Percentiles rank a stretch among this genome's conserved stretches.
Evolutionary conservation across 2,797 vertebrate genomes (phyloP).

Genomic region (Notolabrus celidotus): DNA sequence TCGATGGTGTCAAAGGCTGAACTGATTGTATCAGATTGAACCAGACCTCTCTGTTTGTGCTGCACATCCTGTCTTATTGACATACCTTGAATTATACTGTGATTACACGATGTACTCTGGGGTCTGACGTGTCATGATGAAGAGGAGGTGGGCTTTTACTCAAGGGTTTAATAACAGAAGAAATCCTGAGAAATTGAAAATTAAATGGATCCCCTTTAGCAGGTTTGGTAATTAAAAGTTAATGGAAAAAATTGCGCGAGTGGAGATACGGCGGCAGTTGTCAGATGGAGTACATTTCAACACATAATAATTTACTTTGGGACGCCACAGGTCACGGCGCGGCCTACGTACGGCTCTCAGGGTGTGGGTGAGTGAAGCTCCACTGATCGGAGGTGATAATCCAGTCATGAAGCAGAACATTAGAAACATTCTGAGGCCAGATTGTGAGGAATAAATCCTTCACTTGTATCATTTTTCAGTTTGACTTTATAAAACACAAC

Average conservation of each 20-base stretch:
- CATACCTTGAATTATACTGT: neutral
- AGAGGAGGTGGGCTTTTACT: conserved; percentile 48
- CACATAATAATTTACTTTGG: conserved; percentile 58
- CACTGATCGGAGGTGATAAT: conserved; percentile 46
- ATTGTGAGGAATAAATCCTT: conserved; percentile 37
- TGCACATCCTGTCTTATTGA: neutral
- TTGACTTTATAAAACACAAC: conserved; percentile 17
- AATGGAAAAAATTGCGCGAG: conserved; percentile 61
- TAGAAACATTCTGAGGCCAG: conserved; percentile 10
- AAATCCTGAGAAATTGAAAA: conserved; percentile 68
- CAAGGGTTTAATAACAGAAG: conserved; percentile 69
- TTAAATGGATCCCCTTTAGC: conserved; percentile 72
- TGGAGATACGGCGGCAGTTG: conserved; percentile 51
- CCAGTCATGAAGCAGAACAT: conserved; percentile 16
- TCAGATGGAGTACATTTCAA: conserved; percentile 62
- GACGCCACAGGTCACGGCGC: conserved; percentile 50
- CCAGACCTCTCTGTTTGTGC: neutral
- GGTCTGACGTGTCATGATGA: conserved; percentile 59
- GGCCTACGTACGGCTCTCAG: conserved; percentile 36
- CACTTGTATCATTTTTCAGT: conserved; percentile 9
- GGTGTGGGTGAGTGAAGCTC: conserved; percentile 48
- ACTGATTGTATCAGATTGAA: too few relatives aligned
- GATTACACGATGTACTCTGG: conserved; percentile 19
- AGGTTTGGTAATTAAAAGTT: conserved; percentile 72
- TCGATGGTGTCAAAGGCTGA: too few relatives aligned